Evolutionary conservation across 2,888 invertebrate genomes (phyloP), one percentile per base, ranked within the genome.

Genomic region (Cynaeus angustus): DNA sequence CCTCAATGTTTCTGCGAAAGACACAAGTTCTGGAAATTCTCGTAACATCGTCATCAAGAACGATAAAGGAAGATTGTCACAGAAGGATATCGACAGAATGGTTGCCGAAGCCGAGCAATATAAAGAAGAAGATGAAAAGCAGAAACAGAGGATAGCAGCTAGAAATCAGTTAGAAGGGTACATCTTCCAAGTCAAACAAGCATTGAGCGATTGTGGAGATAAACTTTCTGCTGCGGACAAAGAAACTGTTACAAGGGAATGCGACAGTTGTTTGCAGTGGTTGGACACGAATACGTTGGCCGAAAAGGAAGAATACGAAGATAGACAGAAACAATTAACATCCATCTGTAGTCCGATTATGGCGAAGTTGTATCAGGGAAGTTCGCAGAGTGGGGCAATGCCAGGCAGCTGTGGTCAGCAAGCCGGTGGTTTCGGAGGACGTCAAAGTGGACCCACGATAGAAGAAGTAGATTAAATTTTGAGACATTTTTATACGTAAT

Each of bases 11-110:
- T 86, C 87, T 1, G 88, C 87, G 12, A 88, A 88, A 79, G 90
- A 91, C 76, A 87, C 85, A 66, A 87, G 88, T 71, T 88, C 89
- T 8, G 90, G 90, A 1, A 91, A 91, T 72, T 89, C 88, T 68
- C 91, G 91, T 82, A 91, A 91, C 83, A 94, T 94, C 73, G 91
- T 91, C 66, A 95, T 95, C 73, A 92, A 92, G 82, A 94, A 94
- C 85, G 93, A 94, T 86, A 92, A 91, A 79, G 93, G 93, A 0
- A 92, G 94, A 4, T 86, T 95, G 48, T 92, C 93, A 14, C 93
- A 94, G 81, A 91, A 91, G 6, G 94, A 95, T 79, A 95, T 95
- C 74, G 94, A 95, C 72, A 87, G 91, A 69, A 94, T 94, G 94
- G 84, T 94, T 28, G 84, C 88, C 2, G 93, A 94, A 72, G 93